phyloP scores from a whole-genome alignment of 92 coral and sea anemone species.

The Scolanthus callimorphus region DNA sequence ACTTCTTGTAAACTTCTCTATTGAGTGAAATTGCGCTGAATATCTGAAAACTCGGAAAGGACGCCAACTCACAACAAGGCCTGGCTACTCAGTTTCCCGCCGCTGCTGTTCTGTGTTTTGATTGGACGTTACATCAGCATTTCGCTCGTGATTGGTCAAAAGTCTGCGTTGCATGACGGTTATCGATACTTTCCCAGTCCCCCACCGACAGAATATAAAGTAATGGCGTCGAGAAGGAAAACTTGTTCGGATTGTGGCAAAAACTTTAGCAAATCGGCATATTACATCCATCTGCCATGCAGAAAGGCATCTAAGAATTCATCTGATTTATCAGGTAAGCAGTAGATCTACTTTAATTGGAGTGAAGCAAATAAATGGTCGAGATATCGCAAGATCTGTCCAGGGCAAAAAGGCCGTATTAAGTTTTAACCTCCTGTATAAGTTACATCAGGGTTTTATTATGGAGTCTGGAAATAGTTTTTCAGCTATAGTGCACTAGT shows the following conservation, averaged over 20 bases:
- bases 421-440: too few relatives aligned
- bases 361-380: too few relatives aligned
- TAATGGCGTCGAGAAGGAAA: background rate
- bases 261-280: conserved; percentile 1
- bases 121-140: background rate
- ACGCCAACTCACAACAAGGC: too few relatives aligned
- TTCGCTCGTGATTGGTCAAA: background rate
- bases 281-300: background rate
- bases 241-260: background rate
- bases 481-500: too few relatives aligned
- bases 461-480: too few relatives aligned
- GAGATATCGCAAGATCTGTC: too few relatives aligned
- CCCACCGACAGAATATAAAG: background rate
- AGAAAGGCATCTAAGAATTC: background rate
- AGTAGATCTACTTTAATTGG: background rate
- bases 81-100: background rate
- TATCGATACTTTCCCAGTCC: background rate
- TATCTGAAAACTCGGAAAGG: too few relatives aligned
- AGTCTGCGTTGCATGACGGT: too few relatives aligned
- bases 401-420: too few relatives aligned
- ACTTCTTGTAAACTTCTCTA: too few relatives aligned
- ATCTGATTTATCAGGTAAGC: background rate
- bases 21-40: too few relatives aligned
- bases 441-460: too few relatives aligned
- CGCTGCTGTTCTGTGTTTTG: background rate